phyloP scores from a whole-genome alignment of 35 echinoderm and acorn worm species.

The Apostichopus californicus region DNA sequence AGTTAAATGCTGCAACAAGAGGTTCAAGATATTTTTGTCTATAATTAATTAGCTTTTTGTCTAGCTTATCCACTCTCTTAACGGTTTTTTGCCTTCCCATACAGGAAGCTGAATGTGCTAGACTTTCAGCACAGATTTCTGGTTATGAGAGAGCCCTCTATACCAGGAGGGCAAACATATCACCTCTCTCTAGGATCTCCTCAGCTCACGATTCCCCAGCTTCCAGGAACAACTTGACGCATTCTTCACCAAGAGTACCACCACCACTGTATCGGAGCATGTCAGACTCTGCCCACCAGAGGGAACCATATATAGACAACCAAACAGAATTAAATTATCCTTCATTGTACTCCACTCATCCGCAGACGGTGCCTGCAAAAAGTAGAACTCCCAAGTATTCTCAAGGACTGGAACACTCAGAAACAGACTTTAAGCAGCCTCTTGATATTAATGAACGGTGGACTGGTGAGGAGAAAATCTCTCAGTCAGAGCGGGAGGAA shows the following conservation, averaged over 20 bases:
- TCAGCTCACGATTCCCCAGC: background rate
- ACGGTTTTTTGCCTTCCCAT: background rate
- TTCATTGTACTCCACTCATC: background rate
- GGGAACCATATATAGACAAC: background rate
- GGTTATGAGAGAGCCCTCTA: constrained; percentile 85
- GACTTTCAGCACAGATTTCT: constrained; percentile 83
- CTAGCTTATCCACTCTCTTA: background rate
- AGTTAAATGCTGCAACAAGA: too few species aligned
- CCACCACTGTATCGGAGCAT: background rate
- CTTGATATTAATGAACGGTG: background rate
- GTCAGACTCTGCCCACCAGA: background rate
- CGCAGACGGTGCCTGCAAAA: background rate
- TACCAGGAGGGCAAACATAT: constrained; percentile 31
- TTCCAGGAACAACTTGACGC: background rate
- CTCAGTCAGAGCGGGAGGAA: background rate
- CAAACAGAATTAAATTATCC: background rate
- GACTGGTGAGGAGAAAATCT: background rate
- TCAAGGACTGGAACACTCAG: background rate
- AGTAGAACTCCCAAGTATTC: background rate
- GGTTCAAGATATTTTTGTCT: too few species aligned
- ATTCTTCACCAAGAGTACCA: background rate
- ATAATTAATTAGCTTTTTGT: background rate
- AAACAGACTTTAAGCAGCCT: background rate
- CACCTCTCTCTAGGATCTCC: constrained; percentile 32
- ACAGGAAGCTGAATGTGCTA: constrained; percentile 91